phyloP scores from a whole-genome alignment of 1,140 invertebrate species.

The Liolophura sinensis region DNA sequence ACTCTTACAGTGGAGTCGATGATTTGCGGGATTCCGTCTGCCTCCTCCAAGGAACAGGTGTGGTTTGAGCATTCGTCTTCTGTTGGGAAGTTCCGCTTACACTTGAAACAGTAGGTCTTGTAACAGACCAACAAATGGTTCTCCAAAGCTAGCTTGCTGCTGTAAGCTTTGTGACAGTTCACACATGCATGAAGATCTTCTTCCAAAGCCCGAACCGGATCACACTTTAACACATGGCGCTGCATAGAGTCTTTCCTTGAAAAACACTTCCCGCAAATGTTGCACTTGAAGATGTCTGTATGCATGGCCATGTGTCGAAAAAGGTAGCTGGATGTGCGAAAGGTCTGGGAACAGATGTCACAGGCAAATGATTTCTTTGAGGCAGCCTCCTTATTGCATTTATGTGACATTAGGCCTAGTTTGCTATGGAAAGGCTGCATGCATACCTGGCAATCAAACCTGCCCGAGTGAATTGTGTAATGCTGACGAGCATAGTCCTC shows the following conservation, averaged over 20 bases:
- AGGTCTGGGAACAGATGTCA: constrained; percentile 64
- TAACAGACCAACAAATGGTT: constrained; percentile 39
- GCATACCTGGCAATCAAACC: constrained; percentile 28
- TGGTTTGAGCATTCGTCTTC: constrained; percentile 17
- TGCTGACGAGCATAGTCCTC: constrained; percentile 22
- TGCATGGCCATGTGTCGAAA: constrained; percentile 63
- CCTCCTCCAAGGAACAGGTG: constrained; percentile 4
- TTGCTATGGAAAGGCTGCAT: constrained; percentile 15
- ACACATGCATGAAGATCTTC: constrained; percentile 41
- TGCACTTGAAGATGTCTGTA: constrained; percentile 62
- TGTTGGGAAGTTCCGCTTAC: constrained; percentile 41
- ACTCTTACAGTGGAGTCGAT: not conserved
- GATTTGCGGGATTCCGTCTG: not conserved
- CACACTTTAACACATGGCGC: constrained; percentile 46
- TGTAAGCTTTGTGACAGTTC: constrained; percentile 42
- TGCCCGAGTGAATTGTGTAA: constrained; percentile 26
- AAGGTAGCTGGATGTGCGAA: constrained; percentile 58
- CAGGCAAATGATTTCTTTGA: constrained; percentile 41
- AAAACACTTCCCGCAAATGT: constrained; percentile 45
- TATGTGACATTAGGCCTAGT: too few relatives aligned
- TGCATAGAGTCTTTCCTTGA: constrained; percentile 51
- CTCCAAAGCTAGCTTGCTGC: constrained; percentile 31
- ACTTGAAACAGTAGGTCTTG: constrained; percentile 40
- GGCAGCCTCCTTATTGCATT: not conserved
- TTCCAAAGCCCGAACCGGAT: constrained; percentile 36